Conservation (phyloP, 2,113 vertebrate genomes). For the Columba janthina region DNA sequence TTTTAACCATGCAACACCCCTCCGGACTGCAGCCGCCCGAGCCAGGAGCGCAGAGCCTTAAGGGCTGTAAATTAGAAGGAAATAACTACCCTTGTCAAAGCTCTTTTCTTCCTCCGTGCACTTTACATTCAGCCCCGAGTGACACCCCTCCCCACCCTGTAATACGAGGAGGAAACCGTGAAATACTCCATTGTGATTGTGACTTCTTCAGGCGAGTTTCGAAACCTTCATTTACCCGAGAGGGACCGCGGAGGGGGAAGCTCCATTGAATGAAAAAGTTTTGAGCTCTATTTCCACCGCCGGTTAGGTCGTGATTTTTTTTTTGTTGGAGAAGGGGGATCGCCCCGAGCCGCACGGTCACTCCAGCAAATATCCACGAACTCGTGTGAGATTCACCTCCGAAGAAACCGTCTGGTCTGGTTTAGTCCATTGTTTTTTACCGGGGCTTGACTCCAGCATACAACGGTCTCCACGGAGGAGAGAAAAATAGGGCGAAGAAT, state of each 20-base stretch:
- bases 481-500: conserved; percentile 61
- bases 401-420: conserved; percentile 29
- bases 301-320: not conserved
- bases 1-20: conserved; percentile 67
- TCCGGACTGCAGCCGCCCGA: conserved; percentile 61
- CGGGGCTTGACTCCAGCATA: conserved; percentile 40
- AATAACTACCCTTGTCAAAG: conserved; percentile 79
- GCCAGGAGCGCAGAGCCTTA: conserved; percentile 75
- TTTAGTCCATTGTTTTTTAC: conserved; percentile 55
- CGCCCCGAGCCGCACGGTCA: not conserved
- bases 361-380: conserved; percentile 23
- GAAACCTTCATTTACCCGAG: conserved; percentile 66
- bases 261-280: conserved; percentile 66
- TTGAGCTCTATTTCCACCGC: conserved; percentile 38
- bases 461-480: conserved; percentile 60
- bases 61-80: conserved; percentile 87
- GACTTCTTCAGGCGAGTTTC: conserved; percentile 77
- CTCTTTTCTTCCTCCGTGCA: conserved; percentile 65
- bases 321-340: not conserved
- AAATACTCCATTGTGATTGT: conserved; percentile 75
- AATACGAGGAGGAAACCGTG: conserved; percentile 77
- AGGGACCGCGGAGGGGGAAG: conserved; percentile 58
- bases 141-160: conserved; percentile 71
- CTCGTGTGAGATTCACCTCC: conserved; percentile 39
- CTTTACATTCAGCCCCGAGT: conserved; percentile 72